Conservation (phyloP, 2,797 vertebrate genomes). For the Taenioides sp. region DNA sequence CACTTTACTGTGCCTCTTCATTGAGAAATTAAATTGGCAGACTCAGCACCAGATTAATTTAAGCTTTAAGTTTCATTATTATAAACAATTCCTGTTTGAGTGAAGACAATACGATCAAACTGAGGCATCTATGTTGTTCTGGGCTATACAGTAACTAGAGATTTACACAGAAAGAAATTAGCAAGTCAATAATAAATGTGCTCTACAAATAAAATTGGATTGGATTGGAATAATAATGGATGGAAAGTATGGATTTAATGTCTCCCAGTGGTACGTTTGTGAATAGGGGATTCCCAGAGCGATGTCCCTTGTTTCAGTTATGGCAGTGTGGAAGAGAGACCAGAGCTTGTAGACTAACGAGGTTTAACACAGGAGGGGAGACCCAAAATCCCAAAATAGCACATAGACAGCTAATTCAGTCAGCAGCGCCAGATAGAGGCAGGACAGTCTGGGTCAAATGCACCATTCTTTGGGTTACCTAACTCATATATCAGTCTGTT, state of each 20-base stretch:
- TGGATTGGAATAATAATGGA: constrained; percentile 6
- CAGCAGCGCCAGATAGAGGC: constrained; percentile 56
- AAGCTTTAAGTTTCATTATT: too few species aligned
- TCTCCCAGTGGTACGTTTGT: constrained; percentile 40
- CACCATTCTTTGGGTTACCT: constrained; percentile 53
- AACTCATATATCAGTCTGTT: constrained; percentile 42
- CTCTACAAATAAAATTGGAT: too few species aligned
- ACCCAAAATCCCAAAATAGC: constrained; percentile 65
- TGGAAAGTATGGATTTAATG: constrained; percentile 39
- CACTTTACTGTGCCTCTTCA: background rate
- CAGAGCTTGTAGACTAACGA: constrained; percentile 70
- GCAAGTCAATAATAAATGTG: constrained; percentile 11
- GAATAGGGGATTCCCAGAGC: constrained; percentile 66
- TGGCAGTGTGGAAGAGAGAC: constrained; percentile 75
- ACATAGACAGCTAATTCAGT: constrained; percentile 70
- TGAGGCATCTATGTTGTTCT: background rate
- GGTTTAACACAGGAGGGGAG: constrained; percentile 65
- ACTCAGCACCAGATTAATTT: too few species aligned
- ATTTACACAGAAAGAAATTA: constrained; percentile 22
- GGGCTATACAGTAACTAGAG: background rate
- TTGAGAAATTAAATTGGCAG: too few species aligned
- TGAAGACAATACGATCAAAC: too few species aligned
- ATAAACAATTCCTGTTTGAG: too few species aligned
- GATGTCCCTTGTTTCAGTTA: constrained; percentile 60
- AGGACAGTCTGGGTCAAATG: constrained; percentile 61